Base-by-base conservation (phyloP, 2,888 invertebrate species). In the Erebia aethiops region DNA sequence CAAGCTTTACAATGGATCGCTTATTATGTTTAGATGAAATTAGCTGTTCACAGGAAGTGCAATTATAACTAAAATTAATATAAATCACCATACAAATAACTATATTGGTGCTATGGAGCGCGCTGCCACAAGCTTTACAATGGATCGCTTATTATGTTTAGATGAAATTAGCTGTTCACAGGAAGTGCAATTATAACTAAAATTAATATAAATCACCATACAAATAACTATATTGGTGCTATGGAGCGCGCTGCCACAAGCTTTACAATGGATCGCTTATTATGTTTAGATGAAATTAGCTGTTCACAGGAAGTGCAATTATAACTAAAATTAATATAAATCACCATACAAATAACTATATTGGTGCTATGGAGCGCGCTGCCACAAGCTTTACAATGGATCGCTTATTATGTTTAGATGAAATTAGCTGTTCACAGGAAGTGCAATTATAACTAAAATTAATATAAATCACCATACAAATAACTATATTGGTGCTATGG, bases 381-480 rank as follows among this genome's bases (percentile, higher is more conserved):
- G 0, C 52, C 16, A 8, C 9, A 18, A 1, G 52, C 52, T 18
- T 18, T 9, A 52, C 52, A 16, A 52, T 52, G n/a, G 52, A 52
- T 52, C 16, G 52, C 52, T 52, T n/a, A 52, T 52, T 52, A 16
- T 5, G 52, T 52, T 52, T 16, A 52, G 5, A 52, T 16, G n/a
- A 52, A 52, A 52, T 52, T 7, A 35, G 7, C 35, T 52, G 52
- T 52, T 52, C 16, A 52, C 9, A 43, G 35, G 35, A 35, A 35
- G 52, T 9, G n/a, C n/a, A n/a, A n/a, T n/a, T n/a, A n/a, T n/a
- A n/a, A n/a, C n/a, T n/a, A n/a, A n/a, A n/a, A n/a, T 58, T 14
- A 51, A 64, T 51, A n/a, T 46, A 49, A 69, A 49, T 63, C 46
- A 65, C 51, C 9, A 52, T 41, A 68, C 70, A 43, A 16, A 61